A percentile compares a stretch with the other conserved stretches of the same genome.
phyloP scores from a whole-genome alignment of 1,140 invertebrate genomes.

The Drosophila neocordata region DNA sequence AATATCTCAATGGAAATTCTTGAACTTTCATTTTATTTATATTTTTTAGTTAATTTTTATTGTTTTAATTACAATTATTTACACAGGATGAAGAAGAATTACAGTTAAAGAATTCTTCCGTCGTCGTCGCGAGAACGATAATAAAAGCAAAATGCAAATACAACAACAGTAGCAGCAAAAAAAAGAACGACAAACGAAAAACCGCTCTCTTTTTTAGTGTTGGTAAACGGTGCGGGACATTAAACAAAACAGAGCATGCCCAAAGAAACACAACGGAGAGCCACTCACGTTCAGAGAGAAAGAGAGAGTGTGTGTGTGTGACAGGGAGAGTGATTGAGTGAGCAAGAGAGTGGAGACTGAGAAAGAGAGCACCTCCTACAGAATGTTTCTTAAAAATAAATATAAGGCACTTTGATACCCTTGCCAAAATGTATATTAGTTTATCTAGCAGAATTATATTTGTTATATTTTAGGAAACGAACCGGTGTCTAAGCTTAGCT shows the following conservation, averaged over 20 bases:
- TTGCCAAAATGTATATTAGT: not conserved
- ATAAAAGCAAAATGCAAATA: conserved; percentile 21
- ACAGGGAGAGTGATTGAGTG: not conserved
- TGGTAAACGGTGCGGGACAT: not conserved
- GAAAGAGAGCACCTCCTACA: not conserved
- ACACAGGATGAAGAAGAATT: conserved; percentile 22
- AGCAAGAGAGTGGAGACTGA: not conserved
- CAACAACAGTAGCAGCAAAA: conserved; percentile 8
- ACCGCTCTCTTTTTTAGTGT: conserved; percentile 13
- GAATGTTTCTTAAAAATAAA: conserved; percentile 10
- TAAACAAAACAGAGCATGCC: conserved; percentile 20
- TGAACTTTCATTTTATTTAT: conserved; percentile 11
- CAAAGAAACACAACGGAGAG: not conserved
- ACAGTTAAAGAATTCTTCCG: conserved; percentile 17
- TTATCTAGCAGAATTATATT: too few relatives aligned
- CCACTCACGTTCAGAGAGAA: not conserved
- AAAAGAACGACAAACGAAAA: not conserved
- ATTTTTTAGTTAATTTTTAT: conserved; percentile 10
- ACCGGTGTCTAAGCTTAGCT: too few relatives aligned
- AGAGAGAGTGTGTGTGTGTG: too few relatives aligned
- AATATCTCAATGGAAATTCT: conserved; percentile 13
- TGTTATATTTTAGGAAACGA: too few relatives aligned
- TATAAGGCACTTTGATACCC: not conserved
- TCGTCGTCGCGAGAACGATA: conserved; percentile 21
- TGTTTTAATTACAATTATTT: conserved; percentile 22